Evolutionary conservation across 2,797 vertebrate genomes (phyloP).

Genomic region (Manis javanica): DNA sequence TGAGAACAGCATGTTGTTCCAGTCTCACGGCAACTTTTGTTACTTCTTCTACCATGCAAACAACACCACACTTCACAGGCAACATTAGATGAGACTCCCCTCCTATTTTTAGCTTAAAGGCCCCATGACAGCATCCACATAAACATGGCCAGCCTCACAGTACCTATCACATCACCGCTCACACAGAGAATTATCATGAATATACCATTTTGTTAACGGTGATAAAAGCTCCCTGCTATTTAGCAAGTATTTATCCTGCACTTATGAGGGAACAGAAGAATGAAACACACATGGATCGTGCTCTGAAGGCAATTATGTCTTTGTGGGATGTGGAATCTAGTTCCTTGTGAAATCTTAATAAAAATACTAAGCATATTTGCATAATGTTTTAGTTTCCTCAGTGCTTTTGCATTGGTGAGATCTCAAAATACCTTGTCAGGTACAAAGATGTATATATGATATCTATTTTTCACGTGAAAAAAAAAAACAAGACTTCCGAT

Average conservation of each 20-base stretch:
- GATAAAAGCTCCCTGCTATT: constrained; percentile 57
- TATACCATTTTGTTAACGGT: constrained; percentile 55
- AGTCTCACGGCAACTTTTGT: not conserved
- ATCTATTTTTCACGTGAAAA: constrained; percentile 2
- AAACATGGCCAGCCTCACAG: not conserved
- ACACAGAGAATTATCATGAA: constrained; percentile 36
- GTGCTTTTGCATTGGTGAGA: not conserved
- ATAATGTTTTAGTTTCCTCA: constrained; percentile 44
- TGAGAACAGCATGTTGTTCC: constrained; percentile 61
- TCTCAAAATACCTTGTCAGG: constrained; percentile 20
- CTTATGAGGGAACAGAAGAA: constrained; percentile 47
- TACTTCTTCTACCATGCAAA: constrained; percentile 51
- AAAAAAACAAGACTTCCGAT: constrained; percentile 39
- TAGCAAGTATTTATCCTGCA: constrained; percentile 52
- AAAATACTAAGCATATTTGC: constrained; percentile 42
- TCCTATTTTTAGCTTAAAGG: constrained; percentile 59
- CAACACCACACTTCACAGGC: constrained; percentile 14
- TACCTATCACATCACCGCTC: constrained; percentile 15
- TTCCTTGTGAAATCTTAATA: constrained; percentile 59
- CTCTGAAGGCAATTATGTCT: constrained; percentile 51
- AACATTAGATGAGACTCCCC: constrained; percentile 43
- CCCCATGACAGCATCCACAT: not conserved
- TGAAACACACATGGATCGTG: constrained; percentile 20
- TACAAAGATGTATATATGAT: constrained; percentile 36
- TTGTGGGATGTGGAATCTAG: constrained; percentile 6